Conservation (phyloP, 2,888 invertebrate genomes). For the Mythimna pallens region DNA sequence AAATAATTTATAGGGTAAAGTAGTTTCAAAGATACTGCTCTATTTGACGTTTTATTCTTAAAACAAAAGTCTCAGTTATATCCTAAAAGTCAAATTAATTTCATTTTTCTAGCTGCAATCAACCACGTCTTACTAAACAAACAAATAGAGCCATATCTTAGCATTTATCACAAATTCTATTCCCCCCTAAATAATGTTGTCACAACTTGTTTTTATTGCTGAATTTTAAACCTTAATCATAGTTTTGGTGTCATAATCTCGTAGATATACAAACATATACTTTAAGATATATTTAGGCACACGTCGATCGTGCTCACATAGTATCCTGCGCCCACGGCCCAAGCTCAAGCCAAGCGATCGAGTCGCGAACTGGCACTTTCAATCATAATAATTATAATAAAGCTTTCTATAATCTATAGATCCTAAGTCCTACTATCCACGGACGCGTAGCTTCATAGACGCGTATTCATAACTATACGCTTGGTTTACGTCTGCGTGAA, state of each 20-base stretch:
- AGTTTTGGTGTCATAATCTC: conserved; percentile 88
- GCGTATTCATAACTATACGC: too few species aligned
- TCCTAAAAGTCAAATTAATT: conserved; percentile 23
- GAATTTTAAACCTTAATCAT: conserved; percentile 71
- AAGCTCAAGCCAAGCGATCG: conserved; percentile 51
- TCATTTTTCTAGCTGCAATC: conserved; percentile 35
- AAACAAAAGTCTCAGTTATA: conserved; percentile 10
- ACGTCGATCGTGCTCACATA: conserved; percentile 41
- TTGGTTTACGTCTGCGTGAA: too few species aligned
- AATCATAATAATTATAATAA: conserved; percentile 55
- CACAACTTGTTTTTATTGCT: conserved; percentile 69
- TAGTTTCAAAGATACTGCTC: conserved; percentile 41
- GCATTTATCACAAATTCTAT: conserved; percentile 42
- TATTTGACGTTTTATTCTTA: conserved; percentile 26
- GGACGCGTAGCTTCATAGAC: too few species aligned
- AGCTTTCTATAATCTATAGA: conserved; percentile 64
- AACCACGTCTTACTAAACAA: conserved; percentile 1
- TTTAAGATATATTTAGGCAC: conserved; percentile 59
- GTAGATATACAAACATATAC: conserved; percentile 71
- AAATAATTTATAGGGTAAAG: conserved; percentile 39
- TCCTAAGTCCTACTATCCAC: background rate
- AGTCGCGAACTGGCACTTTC: conserved; percentile 52
- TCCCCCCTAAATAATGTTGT: conserved; percentile 36
- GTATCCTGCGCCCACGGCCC: conserved; percentile 27
- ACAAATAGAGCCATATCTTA: conserved; percentile 48